A percentile compares a stretch with the other conserved stretches of the same genome.
These are phyloP conservation scores for Galemys pyrenaicus DNA, from an alignment of 2,113 vertebrate genomes.

Conservation along the genomic window DNA sequence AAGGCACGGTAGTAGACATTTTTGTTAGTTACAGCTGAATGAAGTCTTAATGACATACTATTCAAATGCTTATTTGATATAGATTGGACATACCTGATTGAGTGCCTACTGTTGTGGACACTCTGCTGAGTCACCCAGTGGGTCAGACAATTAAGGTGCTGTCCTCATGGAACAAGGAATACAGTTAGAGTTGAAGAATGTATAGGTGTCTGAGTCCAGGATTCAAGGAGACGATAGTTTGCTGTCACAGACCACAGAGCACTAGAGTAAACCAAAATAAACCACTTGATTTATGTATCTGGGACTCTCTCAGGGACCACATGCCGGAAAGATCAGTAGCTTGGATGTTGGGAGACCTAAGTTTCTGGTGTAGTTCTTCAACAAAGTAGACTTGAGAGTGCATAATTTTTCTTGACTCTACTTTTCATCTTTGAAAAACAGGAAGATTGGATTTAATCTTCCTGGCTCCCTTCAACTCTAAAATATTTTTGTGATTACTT, in stretches of 20 bases:
- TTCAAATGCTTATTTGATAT: background rate
- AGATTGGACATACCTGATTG: background rate
- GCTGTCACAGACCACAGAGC: background rate
- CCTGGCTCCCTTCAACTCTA: background rate
- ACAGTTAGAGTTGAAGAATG: background rate
- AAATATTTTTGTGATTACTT: constrained; percentile 31
- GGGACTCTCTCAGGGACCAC: background rate
- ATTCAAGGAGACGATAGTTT: background rate
- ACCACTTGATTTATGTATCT: background rate
- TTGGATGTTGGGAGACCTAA: background rate
- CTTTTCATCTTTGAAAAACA: background rate
- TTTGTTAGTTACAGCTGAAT: background rate
- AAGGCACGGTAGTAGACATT: background rate
- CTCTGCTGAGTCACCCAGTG: background rate
- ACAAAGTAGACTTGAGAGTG: background rate
- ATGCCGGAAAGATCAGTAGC: background rate
- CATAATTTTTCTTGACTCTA: background rate
- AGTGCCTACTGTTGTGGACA: background rate
- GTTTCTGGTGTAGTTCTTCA: background rate
- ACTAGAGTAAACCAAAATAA: background rate
- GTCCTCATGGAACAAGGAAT: background rate
- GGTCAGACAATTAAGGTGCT: background rate
- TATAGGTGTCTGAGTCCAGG: background rate
- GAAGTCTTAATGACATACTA: background rate
- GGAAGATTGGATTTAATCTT: background rate